Conservation (phyloP, 2,888 invertebrate species). For the Buathra laborator region DNA sequence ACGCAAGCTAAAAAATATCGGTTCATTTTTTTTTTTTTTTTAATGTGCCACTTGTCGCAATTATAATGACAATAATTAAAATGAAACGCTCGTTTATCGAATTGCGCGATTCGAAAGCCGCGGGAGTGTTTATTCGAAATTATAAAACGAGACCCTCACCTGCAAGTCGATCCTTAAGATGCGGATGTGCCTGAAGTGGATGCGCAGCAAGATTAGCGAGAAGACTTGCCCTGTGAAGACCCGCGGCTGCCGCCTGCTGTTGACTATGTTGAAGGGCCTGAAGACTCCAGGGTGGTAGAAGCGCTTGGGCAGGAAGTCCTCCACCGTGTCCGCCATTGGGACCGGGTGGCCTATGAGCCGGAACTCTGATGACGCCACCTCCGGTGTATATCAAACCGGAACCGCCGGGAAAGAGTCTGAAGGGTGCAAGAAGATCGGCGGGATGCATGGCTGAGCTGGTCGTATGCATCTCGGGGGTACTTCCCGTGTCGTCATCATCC, state of each 20-base stretch:
- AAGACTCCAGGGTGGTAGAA: constrained; percentile 81
- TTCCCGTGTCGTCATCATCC: constrained; percentile 82
- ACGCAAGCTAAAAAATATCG: neutral
- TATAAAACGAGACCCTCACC: constrained; percentile 74
- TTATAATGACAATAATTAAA: neutral
- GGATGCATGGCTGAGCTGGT: constrained; percentile 75
- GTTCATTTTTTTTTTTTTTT: neutral
- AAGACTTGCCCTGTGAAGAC: constrained; percentile 82
- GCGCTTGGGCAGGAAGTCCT: constrained; percentile 76
- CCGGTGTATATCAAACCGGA: constrained; percentile 85
- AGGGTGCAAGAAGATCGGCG: constrained; percentile 79
- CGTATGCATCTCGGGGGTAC: constrained; percentile 79
- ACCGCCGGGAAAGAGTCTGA: constrained; percentile 79
- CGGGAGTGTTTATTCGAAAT: constrained; percentile 20
- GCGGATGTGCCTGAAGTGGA: constrained; percentile 83
- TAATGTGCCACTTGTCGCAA: neutral
- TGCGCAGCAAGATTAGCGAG: constrained; percentile 84
- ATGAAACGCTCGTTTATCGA: neutral
- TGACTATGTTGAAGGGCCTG: constrained; percentile 83
- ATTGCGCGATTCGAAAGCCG: neutral
- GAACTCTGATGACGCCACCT: constrained; percentile 92
- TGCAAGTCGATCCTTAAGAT: constrained; percentile 83
- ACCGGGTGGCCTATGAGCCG: constrained; percentile 91
- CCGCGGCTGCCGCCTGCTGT: constrained; percentile 82
- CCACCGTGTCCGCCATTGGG: constrained; percentile 82